Base-by-base conservation (phyloP, 2,888 invertebrate genomes). In the Cinara cedri region DNA sequence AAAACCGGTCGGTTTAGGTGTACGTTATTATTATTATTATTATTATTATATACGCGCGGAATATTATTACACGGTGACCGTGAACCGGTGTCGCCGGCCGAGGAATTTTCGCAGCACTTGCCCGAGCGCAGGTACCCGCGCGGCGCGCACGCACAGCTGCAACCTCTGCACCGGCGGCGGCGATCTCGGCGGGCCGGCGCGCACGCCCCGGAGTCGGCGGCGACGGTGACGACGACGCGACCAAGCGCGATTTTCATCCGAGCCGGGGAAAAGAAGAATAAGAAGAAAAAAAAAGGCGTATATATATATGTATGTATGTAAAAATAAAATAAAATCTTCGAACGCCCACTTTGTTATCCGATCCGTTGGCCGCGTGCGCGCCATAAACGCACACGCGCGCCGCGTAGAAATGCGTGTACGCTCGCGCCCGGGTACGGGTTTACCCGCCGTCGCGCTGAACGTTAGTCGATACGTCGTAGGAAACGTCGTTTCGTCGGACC, bases 81-180 rank as follows among this genome's bases (percentile, higher is more conserved):
- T 78, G 78, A 78, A 78, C 78, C 51, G 78, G 78, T 68, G 76
- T 76, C 68, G 68, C 68, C 60, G 78, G 19, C 68, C 24, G 78
- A 78, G 78, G 78, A 78, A 78, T 78, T 78, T 78, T 78, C 60
- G 78, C 78, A 70, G 78, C 78, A 70, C 78, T 70, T 49, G 68
- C 49, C 60, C 65, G 11, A 51, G 24, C 44, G 46, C 24, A 66
- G 34, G 34, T 34, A 66, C 46, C 65, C 21, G 21, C 16, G 46
- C 65, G 65, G 24, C 44, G 65, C 65, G 21, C 44, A 46, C 1
- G 63, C 42, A 51, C 49, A 16, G 16, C 46, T 16, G 16, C 16
- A 1, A 4, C 16, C 16, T 3, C 4, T 51, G 14, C 49, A 16
- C 49, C 49, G 49, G 14, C 4, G 14, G 3, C 3, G 4, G 16